Percentiles rank a stretch among this genome's conserved stretches.
Conservation (phyloP, 1,140 invertebrate genomes). For the Leguminivora glycinivorella region DNA sequence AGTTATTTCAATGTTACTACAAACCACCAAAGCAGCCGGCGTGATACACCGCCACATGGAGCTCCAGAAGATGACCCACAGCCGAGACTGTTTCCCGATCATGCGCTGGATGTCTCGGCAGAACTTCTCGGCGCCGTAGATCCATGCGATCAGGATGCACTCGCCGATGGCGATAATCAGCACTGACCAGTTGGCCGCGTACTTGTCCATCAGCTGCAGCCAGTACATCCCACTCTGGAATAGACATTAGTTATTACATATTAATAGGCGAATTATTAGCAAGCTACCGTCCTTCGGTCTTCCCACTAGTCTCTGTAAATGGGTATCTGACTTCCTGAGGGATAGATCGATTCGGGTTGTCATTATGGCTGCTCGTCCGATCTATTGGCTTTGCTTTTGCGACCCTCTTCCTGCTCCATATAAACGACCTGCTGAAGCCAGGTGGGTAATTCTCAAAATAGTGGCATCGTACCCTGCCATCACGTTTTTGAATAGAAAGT, state of each 20-base stretch:
- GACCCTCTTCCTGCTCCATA: no score
- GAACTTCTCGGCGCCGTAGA: conserved; percentile 91
- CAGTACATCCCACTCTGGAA: conserved; percentile 89
- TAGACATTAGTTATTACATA: no score
- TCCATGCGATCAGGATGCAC: conserved; percentile 88
- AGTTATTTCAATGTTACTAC: conserved; percentile 35
- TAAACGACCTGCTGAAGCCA: no score
- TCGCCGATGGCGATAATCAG: conserved; percentile 89
- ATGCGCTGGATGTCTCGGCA: conserved; percentile 88
- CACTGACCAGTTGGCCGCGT: conserved; percentile 92
- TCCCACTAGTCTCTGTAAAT: no score
- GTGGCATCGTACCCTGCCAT: no score
- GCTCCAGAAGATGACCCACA: conserved; percentile 89
- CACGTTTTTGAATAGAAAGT: no score
- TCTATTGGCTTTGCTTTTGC: no score
- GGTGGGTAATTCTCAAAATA: no score
- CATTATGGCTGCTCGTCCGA: no score
- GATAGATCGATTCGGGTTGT: no score
- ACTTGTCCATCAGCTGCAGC: conserved; percentile 91
- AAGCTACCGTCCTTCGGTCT: no score
- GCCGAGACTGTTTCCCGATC: conserved; percentile 85
- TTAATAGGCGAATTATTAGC: conserved; percentile 12
- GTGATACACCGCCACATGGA: conserved; percentile 89
- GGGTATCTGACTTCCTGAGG: no score
- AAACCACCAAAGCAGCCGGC: conserved; percentile 85